Evolutionary conservation across 2,113 vertebrate species (phyloP).

Genomic region (Pedetes capensis): DNA sequence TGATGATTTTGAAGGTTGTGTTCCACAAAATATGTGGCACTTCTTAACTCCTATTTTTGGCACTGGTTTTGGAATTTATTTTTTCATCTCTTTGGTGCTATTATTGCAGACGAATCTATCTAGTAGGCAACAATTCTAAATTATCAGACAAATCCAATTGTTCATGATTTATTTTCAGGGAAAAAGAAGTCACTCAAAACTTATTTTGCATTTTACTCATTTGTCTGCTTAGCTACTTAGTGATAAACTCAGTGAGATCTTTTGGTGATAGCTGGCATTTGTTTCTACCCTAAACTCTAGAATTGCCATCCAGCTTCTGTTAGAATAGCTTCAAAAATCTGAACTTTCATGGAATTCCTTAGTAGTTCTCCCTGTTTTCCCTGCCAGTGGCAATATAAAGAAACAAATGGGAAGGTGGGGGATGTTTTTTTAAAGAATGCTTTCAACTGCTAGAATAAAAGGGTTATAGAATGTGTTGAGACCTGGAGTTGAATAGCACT

Average conservation of each 20-base stretch:
- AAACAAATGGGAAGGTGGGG: background rate
- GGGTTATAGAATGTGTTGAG: background rate
- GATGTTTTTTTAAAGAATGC: background rate
- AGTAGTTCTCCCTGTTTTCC: background rate
- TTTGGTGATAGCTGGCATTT: background rate
- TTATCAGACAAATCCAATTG: background rate
- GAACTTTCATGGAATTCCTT: background rate
- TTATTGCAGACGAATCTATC: background rate
- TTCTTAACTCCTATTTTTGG: background rate
- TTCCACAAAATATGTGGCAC: background rate
- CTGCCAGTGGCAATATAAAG: background rate
- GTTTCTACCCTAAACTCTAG: background rate
- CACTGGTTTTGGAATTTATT: background rate
- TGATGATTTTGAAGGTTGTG: background rate
- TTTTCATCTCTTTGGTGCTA: background rate
- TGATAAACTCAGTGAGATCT: background rate
- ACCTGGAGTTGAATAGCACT: background rate
- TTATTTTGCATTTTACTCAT: constrained; percentile 26
- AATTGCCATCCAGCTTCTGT: background rate
- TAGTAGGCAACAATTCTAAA: background rate
- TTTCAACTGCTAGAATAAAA: background rate
- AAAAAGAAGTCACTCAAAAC: background rate
- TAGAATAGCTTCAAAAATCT: constrained; percentile 4
- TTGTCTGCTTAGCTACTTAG: background rate
- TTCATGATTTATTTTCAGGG: constrained; percentile 20